Base-by-base conservation (phyloP, 1,140 invertebrate genomes). In the Asbolus verrucosus region DNA sequence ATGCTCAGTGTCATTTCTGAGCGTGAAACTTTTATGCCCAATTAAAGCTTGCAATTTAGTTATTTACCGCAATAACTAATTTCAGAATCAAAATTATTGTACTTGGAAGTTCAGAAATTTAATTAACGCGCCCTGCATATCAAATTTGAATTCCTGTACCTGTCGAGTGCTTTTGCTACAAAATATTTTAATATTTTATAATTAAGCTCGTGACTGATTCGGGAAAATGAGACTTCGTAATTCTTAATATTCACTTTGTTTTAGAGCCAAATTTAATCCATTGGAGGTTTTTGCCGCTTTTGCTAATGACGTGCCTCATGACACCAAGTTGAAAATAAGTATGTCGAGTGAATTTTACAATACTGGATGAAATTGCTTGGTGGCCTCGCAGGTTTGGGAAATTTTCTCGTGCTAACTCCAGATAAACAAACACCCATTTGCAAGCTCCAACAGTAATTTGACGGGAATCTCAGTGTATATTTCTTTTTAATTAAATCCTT, bases 161-260 rank as follows among this genome's bases (percentile, higher is more conserved):
- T 63, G 60, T 36, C 60, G 30, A 36, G 30, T 19, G 50, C 11
- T n/a, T 13, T 18, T 59, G 61, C 21, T 27, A 21, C 27, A 63
- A 63, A 63, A 63, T 63, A 63, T 63, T 63, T 63, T 63, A 63
- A 63, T 63, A 63, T 63, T 63, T 63, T 19, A 38, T 63, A 63
- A 63, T 63, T 63, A 63, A 63, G 41, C 11, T 6, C 46, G 18
- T 27, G 46, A 54, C 21, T 54, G 46, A 27, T 54, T 54, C 46
- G 27, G 11, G 46, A 27, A 14, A 54, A 13, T 8, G 8, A 13
- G 13, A 24, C 16, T 50, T 24, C 18, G 43, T 50, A 50, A 27
- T 54, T 54, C 46, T 54, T 54, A 54, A 54, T 54, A 27, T 54
- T 54, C 46, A 54, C 46, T 54, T 54, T 21, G 21, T 54, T 21